Evolutionary conservation across 2,113 vertebrate genomes (phyloP).

Genomic region (Peromyscus maniculatus): DNA sequence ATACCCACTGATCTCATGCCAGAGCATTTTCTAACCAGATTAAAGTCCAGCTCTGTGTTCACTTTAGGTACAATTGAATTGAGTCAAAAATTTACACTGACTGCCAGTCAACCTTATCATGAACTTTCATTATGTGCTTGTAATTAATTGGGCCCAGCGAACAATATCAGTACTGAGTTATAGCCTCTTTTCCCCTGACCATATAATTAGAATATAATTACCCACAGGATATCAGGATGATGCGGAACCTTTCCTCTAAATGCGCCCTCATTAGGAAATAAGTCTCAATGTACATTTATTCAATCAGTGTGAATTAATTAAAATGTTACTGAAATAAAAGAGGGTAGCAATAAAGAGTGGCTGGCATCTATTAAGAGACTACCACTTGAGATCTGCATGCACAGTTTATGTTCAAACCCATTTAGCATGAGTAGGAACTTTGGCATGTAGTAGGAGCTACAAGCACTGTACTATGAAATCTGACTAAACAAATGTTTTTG

Average conservation of each 20-base stretch:
- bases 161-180: constrained; percentile 92
- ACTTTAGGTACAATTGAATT: constrained; percentile 87
- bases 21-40: constrained; percentile 85
- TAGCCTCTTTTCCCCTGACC: constrained; percentile 88
- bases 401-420: constrained; percentile 84
- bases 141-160: constrained; percentile 93
- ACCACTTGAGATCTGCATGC: constrained; percentile 87
- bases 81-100: constrained; percentile 90
- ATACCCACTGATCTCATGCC: constrained; percentile 81
- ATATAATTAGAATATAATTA: constrained; percentile 95
- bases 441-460: background rate
- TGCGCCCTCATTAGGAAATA: constrained; percentile 92
- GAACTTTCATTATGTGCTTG: constrained; percentile 92
- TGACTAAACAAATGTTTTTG: background rate
- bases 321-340: constrained; percentile 92
- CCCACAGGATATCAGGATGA: constrained; percentile 94
- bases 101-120: constrained; percentile 91
- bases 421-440: constrained; percentile 82
- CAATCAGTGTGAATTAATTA: constrained; percentile 95
- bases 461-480: background rate
- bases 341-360: constrained; percentile 88
- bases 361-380: constrained; percentile 91
- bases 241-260: constrained; percentile 93
- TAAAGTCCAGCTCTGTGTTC: constrained; percentile 85
- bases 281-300: constrained; percentile 93